These are phyloP conservation scores for Fragum whitleyi DNA, from an alignment of 2,888 invertebrate genomes.

Conservation along the genomic window DNA sequence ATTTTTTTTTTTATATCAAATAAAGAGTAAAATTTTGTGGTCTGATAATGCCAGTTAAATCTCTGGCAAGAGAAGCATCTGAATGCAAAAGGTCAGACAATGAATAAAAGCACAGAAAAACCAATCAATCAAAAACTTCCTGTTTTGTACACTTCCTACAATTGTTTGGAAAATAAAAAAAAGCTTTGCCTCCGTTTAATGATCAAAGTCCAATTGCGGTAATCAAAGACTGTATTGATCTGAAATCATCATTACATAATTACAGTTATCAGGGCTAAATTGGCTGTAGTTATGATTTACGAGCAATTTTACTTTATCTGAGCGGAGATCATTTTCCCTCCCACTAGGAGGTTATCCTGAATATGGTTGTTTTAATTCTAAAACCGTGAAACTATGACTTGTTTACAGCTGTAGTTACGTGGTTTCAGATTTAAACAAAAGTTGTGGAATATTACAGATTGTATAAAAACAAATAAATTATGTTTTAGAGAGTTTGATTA, in stretches of 20 bases:
- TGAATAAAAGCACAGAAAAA: background rate
- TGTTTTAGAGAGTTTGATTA: too few species aligned
- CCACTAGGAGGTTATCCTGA: background rate
- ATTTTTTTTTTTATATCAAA: too few species aligned
- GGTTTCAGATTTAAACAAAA: too few species aligned
- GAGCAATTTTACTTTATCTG: slow-evolving; percentile 4
- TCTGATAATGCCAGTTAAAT: too few species aligned
- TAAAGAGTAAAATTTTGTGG: too few species aligned
- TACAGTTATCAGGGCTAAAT: slow-evolving; percentile 12
- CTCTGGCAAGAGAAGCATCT: too few species aligned
- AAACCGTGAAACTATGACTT: too few species aligned
- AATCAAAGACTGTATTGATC: slow-evolving; percentile 25
- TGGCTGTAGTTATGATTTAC: slow-evolving; percentile 1
- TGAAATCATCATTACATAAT: slow-evolving; percentile 35
- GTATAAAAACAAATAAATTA: background rate
- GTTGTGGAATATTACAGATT: background rate
- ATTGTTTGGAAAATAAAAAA: background rate
- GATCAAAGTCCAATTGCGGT: background rate
- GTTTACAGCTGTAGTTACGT: too few species aligned
- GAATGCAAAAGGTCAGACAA: slow-evolving; percentile 3
- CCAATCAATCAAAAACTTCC: background rate
- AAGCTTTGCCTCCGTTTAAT: background rate
- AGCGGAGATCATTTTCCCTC: slow-evolving; percentile 1
- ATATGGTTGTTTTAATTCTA: too few species aligned
- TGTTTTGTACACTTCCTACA: background rate